Conservation (phyloP, 2,797 vertebrate genomes). For the Rallus crepitans region DNA sequence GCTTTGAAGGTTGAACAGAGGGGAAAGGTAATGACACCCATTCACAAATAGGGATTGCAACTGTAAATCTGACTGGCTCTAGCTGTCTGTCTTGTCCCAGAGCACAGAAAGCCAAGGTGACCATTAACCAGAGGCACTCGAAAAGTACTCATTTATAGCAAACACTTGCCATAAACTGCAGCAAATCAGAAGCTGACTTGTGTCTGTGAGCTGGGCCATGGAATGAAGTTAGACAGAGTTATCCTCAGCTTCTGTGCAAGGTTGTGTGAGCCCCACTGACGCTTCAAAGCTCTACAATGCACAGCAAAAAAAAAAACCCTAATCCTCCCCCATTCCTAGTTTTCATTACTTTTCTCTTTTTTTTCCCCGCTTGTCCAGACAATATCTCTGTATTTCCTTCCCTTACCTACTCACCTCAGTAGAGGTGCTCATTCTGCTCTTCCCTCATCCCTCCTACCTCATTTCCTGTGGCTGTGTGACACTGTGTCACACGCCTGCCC, state of each 20-base stretch:
- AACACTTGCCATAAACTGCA: background rate
- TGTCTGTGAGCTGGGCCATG: background rate
- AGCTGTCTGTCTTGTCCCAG: background rate
- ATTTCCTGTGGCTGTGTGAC: accelerated
- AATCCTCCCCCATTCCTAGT: background rate
- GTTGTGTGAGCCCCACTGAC: too few relatives aligned
- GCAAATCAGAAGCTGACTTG: background rate
- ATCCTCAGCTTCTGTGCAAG: background rate
- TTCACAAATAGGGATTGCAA: background rate
- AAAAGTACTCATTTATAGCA: background rate
- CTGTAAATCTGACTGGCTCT: background rate
- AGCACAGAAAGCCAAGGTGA: background rate
- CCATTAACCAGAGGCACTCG: background rate
- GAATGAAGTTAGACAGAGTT: background rate
- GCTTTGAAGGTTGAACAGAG: slow-evolving; percentile 3
- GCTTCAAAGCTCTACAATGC: background rate
- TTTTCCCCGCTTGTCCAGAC: background rate
- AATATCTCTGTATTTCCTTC: background rate
- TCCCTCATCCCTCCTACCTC: background rate
- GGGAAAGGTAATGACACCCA: background rate
- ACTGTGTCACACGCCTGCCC: background rate
- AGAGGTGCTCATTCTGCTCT: background rate
- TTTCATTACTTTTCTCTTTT: background rate
- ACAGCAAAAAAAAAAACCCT: background rate
- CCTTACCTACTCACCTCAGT: background rate